Conservation (phyloP, 2,113 vertebrate species). For the Indri indri region DNA sequence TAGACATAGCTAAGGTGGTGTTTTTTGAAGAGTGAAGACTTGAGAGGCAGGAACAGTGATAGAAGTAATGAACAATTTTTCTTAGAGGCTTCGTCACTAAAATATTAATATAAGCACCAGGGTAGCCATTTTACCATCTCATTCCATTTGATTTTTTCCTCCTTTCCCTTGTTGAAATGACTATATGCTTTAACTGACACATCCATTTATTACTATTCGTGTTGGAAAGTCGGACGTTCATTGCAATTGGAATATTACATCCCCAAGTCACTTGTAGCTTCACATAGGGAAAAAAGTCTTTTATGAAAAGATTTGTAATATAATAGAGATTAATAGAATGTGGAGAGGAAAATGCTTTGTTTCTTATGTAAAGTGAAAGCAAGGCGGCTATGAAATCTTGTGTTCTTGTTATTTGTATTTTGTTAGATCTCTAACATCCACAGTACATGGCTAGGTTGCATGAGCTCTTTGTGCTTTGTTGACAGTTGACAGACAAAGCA, state of each 20-base stretch:
- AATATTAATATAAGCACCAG: constrained; percentile 52
- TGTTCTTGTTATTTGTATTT: constrained; percentile 74
- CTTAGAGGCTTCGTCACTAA: constrained; percentile 14
- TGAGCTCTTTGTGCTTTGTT: constrained; percentile 83
- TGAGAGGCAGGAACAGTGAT: not conserved
- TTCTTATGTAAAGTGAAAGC: constrained; percentile 70
- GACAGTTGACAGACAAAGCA: constrained; percentile 83
- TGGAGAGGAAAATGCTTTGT: constrained; percentile 57
- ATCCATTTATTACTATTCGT: not conserved
- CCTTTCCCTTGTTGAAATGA: constrained; percentile 55
- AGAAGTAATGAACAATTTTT: constrained; percentile 53
- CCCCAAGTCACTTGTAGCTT: constrained; percentile 65
- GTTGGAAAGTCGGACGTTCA: constrained; percentile 54
- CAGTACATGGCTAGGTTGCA: constrained; percentile 70
- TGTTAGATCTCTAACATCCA: constrained; percentile 76
- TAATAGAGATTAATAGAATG: constrained; percentile 62
- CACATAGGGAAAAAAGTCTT: constrained; percentile 39
- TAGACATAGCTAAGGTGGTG: not conserved
- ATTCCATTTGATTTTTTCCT: constrained; percentile 57
- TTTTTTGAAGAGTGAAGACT: constrained; percentile 20
- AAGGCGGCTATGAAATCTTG: constrained; percentile 60
- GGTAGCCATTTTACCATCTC: constrained; percentile 42
- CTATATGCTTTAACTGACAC: constrained; percentile 31
- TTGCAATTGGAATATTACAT: constrained; percentile 35
- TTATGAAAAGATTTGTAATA: constrained; percentile 67